Evolutionary conservation across 2,113 vertebrate genomes (phyloP).

Genomic region (Brachirus orientalis): DNA sequence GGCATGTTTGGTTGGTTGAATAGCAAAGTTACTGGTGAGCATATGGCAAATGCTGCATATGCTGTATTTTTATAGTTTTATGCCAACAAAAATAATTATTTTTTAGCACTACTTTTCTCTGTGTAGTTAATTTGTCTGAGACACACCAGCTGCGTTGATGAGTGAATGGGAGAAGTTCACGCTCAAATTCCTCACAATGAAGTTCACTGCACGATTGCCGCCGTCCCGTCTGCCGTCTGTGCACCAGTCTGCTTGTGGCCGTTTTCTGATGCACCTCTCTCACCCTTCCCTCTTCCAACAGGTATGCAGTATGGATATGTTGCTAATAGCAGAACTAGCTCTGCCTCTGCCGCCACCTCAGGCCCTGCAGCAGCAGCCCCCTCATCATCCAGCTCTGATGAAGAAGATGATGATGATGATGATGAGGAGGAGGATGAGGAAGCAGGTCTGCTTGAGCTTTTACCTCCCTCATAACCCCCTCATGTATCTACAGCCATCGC

Average conservation of each 20-base stretch:
- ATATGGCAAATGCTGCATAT: too few species aligned
- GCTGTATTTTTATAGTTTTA: too few species aligned
- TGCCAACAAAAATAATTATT: too few species aligned
- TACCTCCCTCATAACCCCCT: constrained; percentile 46
- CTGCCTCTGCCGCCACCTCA: constrained; percentile 83
- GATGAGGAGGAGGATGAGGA: constrained; percentile 96
- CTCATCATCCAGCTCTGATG: constrained; percentile 98
- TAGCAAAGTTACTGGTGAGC: too few species aligned
- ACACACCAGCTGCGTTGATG: too few species aligned
- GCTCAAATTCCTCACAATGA: too few species aligned
- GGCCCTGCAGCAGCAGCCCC: constrained; percentile 81
- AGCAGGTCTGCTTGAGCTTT: constrained; percentile 99
- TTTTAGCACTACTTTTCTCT: too few species aligned
- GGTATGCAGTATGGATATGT: constrained; percentile 95
- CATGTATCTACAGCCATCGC: constrained; percentile 1
- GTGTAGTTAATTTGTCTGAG: too few species aligned
- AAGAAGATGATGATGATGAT: constrained; percentile 97
- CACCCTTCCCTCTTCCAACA: constrained; percentile 86
- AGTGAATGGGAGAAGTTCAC: too few species aligned
- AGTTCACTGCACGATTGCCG: not conserved
- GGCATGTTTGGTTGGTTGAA: not conserved
- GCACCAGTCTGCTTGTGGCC: constrained; percentile 11
- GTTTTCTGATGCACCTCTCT: constrained; percentile 73
- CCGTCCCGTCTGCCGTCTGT: not conserved
- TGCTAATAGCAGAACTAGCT: constrained; percentile 95